These are phyloP conservation scores for Centropristis striata DNA, from an alignment of 2,113 vertebrate genomes.

Conservation along the genomic window DNA sequence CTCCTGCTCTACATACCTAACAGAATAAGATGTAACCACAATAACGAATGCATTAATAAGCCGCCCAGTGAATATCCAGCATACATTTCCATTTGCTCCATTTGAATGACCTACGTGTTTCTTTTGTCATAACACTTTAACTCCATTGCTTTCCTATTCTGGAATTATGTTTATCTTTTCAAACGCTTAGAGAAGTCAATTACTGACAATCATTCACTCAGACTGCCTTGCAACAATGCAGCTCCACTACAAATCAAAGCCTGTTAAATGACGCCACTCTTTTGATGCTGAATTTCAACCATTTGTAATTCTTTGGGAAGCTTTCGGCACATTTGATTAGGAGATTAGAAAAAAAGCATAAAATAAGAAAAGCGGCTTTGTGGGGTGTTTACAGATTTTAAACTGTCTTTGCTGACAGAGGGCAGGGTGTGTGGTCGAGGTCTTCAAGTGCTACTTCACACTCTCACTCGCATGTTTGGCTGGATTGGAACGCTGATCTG, in stretches of 20 bases:
- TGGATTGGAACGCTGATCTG: conserved; percentile 48
- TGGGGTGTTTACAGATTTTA: conserved; percentile 91
- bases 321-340: conserved; percentile 90
- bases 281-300: conserved; percentile 84
- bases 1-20: neutral
- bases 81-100: neutral
- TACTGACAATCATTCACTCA: conserved; percentile 86
- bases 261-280: conserved; percentile 87
- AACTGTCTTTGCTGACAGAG: conserved; percentile 87
- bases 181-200: conserved; percentile 65
- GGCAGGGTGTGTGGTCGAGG: conserved; percentile 87
- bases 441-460: conserved; percentile 93
- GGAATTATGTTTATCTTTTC: conserved; percentile 68
- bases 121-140: conserved; percentile 72
- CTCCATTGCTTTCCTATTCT: conserved; percentile 5
- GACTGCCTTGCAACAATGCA: conserved; percentile 84
- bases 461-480: conserved; percentile 61
- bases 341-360: conserved; percentile 82
- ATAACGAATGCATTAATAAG: neutral
- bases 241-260: conserved; percentile 81
- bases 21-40: neutral
- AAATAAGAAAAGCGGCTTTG: conserved; percentile 86
- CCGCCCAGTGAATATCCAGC: neutral
- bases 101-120: conserved; percentile 52
- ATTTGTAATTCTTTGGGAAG: conserved; percentile 88